A percentile compares a stretch with the other conserved stretches of the same genome.
phyloP scores from a whole-genome alignment of 2,888 invertebrate species.

The Sarcophaga subvicina region DNA sequence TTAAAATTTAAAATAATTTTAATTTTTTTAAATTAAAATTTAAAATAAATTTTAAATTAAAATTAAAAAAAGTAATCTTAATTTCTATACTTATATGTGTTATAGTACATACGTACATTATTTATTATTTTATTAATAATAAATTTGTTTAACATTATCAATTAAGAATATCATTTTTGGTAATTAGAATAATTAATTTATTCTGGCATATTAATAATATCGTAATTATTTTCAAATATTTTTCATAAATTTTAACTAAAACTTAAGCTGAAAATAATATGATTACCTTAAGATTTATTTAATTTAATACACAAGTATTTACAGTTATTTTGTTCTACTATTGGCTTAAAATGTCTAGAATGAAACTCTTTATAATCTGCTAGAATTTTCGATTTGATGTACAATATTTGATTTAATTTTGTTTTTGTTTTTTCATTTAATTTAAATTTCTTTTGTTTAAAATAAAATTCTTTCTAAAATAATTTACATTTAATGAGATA shows the following conservation, averaged over 20 bases:
- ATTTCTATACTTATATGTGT: background rate
- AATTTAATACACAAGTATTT: slow-evolving; percentile 38
- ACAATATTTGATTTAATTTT: slow-evolving; percentile 28
- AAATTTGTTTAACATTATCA: slow-evolving; percentile 24
- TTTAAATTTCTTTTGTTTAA: background rate
- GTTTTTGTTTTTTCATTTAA: slow-evolving; percentile 2
- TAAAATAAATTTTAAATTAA: no score
- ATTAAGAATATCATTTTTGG: slow-evolving; percentile 60
- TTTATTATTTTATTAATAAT: slow-evolving; percentile 51
- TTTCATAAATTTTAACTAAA: slow-evolving; percentile 33
- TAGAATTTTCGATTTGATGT: slow-evolving; percentile 51
- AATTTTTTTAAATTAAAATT: no score
- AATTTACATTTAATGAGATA: background rate
- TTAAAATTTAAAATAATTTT: no score
- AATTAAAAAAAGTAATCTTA: slow-evolving; percentile 17
- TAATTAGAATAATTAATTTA: slow-evolving; percentile 27
- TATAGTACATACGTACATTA: background rate
- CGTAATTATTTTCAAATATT: slow-evolving; percentile 32
- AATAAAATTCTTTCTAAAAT: slow-evolving; percentile 2
- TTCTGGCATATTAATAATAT: slow-evolving; percentile 28
- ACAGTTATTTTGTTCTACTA: slow-evolving; percentile 44
- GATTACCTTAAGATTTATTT: background rate
- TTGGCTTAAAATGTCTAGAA: slow-evolving; percentile 60
- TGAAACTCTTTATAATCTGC: slow-evolving; percentile 58
- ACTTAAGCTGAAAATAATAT: slow-evolving; percentile 20